phyloP scores from a whole-genome alignment of 2,113 vertebrate genomes.

The Tragelaphus buxtoni region DNA sequence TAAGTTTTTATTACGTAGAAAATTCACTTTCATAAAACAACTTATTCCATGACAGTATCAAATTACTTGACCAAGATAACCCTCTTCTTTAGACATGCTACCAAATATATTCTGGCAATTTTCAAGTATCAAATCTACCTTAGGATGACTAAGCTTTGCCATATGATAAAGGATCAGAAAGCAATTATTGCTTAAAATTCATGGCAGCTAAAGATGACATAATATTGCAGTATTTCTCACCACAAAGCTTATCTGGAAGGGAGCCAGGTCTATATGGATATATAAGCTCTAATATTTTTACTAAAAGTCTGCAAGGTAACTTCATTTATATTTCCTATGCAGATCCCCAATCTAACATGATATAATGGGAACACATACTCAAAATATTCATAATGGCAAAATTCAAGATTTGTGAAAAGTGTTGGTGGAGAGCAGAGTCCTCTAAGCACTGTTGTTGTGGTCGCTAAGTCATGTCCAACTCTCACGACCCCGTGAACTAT shows the following conservation, averaged over 20 bases:
- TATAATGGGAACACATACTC: not conserved
- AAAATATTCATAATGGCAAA: not conserved
- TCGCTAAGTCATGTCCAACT: not conserved
- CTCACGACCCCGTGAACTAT: not conserved
- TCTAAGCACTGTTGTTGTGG: not conserved
- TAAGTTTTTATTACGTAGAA: not conserved
- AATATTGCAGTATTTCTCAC: not conserved
- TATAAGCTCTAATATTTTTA: not conserved
- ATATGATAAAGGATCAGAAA: not conserved
- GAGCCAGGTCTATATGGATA: not conserved
- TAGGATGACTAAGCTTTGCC: not conserved
- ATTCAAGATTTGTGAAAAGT: slow-evolving; percentile 11
- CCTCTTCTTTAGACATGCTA: not conserved
- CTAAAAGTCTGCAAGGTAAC: not conserved
- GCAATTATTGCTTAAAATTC: not conserved
- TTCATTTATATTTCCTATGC: not conserved
- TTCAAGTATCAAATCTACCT: not conserved
- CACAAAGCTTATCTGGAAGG: not conserved
- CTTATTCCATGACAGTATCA: not conserved
- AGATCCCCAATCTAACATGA: not conserved
- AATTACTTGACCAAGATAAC: not conserved
- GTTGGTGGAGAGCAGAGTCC: not conserved
- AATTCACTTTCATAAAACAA: slow-evolving; percentile 14
- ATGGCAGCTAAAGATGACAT: not conserved
- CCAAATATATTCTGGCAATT: not conserved